These are phyloP conservation scores for Muscicapa adusta DNA, from an alignment of 2,113 vertebrate species.

Conservation along the genomic window DNA sequence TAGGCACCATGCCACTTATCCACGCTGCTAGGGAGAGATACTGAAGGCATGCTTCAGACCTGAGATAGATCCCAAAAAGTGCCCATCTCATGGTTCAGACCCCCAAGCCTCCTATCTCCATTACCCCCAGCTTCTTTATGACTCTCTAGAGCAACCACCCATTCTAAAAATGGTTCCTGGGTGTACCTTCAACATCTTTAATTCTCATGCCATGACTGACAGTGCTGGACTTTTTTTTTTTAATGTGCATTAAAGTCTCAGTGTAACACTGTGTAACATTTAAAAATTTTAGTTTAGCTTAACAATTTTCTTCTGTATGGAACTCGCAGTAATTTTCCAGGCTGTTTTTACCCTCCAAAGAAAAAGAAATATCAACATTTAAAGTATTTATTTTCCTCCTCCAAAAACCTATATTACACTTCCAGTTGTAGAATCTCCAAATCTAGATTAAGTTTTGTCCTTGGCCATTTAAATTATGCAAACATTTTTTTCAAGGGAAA, in stretches of 20 bases:
- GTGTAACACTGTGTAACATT: background rate
- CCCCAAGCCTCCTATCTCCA: background rate
- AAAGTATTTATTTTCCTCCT: background rate
- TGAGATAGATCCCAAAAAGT: background rate
- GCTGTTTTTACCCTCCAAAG: background rate
- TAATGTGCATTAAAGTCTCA: background rate
- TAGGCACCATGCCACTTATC: background rate
- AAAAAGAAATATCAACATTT: background rate
- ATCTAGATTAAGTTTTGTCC: background rate
- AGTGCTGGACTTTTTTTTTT: background rate
- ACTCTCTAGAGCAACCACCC: background rate
- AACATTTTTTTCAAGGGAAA: background rate
- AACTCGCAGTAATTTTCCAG: background rate
- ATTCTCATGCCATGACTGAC: background rate
- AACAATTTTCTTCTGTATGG: background rate
- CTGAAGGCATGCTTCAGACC: background rate
- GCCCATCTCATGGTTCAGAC: background rate
- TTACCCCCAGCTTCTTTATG: background rate
- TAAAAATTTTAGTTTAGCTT: background rate
- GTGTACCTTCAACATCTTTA: background rate
- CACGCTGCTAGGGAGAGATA: fast-evolving
- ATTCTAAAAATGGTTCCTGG: background rate
- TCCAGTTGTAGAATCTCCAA: background rate
- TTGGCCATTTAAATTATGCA: background rate
- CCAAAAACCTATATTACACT: background rate